A percentile compares a stretch with the other conserved stretches of the same genome.
phyloP scores from a whole-genome alignment of 2,888 invertebrate genomes.

The Hermodice carunculata region DNA sequence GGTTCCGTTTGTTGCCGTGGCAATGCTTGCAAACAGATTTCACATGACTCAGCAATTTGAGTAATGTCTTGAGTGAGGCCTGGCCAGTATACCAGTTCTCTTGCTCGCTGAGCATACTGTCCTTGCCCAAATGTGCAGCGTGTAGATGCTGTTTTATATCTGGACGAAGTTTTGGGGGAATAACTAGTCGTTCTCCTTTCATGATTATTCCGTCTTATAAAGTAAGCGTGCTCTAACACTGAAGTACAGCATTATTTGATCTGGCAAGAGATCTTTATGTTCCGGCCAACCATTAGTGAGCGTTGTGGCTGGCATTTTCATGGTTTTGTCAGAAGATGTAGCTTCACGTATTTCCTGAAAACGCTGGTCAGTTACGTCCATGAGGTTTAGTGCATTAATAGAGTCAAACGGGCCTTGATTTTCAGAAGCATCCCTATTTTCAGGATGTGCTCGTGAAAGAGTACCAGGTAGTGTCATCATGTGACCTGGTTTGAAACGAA shows the following conservation, averaged over 20 bases:
- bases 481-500: neutral
- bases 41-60: neutral
- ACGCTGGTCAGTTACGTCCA: no score
- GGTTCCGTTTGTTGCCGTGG: slow-evolving; percentile 13
- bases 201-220: slow-evolving; percentile 34
- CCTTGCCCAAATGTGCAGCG: slow-evolving; percentile 5
- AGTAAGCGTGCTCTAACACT: slow-evolving; percentile 33
- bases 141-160: slow-evolving; percentile 14
- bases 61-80: neutral
- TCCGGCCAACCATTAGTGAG: slow-evolving; percentile 32
- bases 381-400: neutral
- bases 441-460: neutral
- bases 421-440: neutral
- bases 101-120: slow-evolving; percentile 2
- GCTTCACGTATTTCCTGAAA: neutral
- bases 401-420: neutral
- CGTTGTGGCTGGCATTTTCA: neutral
- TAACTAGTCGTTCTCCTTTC: slow-evolving; percentile 22
- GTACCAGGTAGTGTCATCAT: neutral
- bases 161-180: slow-evolving; percentile 17
- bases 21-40: neutral
- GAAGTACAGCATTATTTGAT: slow-evolving; percentile 31
- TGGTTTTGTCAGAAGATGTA: neutral
- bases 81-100: slow-evolving; percentile 13
- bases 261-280: slow-evolving; percentile 10